Conservation (phyloP, 2,797 vertebrate genomes). For the Eutrigla gurnardus region DNA sequence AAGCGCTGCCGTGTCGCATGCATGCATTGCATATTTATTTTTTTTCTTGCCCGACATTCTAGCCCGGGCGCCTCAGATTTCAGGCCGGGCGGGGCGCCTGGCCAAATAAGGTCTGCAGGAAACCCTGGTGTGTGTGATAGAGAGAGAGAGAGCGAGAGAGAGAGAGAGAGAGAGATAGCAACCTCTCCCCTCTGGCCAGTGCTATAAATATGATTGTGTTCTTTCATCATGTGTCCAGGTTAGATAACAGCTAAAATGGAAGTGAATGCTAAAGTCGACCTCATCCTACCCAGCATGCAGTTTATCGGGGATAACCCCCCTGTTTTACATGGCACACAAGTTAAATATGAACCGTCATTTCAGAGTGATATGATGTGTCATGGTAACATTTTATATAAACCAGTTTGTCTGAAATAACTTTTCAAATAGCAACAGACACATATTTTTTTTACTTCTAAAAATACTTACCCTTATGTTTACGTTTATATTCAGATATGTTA, state of each 20-base stretch:
- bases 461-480: no score
- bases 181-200: slow-evolving; percentile 21
- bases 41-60: no score
- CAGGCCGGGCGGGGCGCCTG: no score
- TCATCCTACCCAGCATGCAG: slow-evolving; percentile 13
- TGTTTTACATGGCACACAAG: not conserved
- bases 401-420: not conserved
- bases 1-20: no score
- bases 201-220: slow-evolving; percentile 53
- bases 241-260: slow-evolving; percentile 36
- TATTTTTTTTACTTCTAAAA: no score
- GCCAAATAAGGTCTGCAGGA: no score
- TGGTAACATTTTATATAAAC: not conserved
- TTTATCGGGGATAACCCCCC: not conserved
- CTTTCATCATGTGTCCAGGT: slow-evolving; percentile 32
- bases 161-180: slow-evolving; percentile 1
- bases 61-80: no score
- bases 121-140: no score
- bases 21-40: no score
- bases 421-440: not conserved
- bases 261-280: slow-evolving; percentile 17
- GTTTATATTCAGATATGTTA: no score
- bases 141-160: no score
- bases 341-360: not conserved
- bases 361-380: not conserved